Base-by-base conservation (phyloP, 2,113 vertebrate genomes). In the Carassius carassius region DNA sequence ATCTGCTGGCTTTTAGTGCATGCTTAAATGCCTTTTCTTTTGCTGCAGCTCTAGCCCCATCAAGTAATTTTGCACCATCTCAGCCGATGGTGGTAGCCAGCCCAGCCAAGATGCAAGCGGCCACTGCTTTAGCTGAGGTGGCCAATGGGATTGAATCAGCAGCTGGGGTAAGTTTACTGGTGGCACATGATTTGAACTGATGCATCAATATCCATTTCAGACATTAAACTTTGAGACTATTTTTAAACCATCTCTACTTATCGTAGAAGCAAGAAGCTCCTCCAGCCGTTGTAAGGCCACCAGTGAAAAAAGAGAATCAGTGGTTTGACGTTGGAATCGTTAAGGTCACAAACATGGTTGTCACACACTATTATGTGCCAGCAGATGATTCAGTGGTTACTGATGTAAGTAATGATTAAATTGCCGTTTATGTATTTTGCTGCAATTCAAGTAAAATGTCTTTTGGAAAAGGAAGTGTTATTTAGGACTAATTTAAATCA, bases 251-350 rank as follows among this genome's bases (percentile, higher is more conserved):
- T 17, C 2, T 73, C 19, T 44, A 49, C 3, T 58, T 56, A 9
- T 32, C 11, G 2, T 80, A 95, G 94, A 96, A 95, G 83, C 93
- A 91, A 1, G 94, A 92, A 19, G 88, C 92, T 0, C 90, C 93
- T 0, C 89, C 92, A 0, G 92, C 92, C 4, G 90, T 93, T 17
- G 94, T 90, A 29, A 96, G 95, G 86, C 90, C 92, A 3, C 92
- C 94, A 0, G 90, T 94, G 85, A 96, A 95, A 90, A 96, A 95
- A 77, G 95, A 96, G 65, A 95, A 95, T 80, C 95, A 95, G 85
- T 96, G 95, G 95, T 95, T 95, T 78, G 95, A 96, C 14, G 95
- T 95, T 6, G 95, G 95, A 1, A 92, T 96, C n/a, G 93, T 96
- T 75, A 96, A 96, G 78, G 93, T 94, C 77, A 95, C 95, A 29